Evolutionary conservation across 2,113 vertebrate genomes (phyloP).

Genomic region (Psittacula cyanocephala): DNA sequence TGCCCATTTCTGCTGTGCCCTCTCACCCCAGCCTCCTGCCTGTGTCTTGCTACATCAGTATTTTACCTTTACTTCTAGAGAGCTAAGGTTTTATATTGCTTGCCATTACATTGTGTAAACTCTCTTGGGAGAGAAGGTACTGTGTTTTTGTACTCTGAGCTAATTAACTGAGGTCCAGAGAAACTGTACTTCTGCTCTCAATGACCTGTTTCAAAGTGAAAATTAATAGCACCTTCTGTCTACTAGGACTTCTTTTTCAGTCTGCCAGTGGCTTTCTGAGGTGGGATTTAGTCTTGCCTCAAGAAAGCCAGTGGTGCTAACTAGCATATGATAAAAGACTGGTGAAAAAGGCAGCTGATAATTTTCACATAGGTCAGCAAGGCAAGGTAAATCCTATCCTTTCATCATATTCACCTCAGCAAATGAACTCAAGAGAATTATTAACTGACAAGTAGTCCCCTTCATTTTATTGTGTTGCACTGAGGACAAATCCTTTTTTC

Average conservation of each 20-base stretch:
- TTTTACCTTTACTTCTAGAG: neutral
- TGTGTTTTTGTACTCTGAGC: neutral
- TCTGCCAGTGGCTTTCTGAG: neutral
- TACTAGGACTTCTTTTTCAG: neutral
- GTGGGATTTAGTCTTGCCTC: neutral
- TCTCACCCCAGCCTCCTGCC: neutral
- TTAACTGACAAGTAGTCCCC: neutral
- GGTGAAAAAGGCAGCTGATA: neutral
- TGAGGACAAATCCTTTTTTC: neutral
- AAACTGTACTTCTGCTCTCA: neutral
- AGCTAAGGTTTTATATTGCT: too few relatives aligned
- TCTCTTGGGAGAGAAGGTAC: neutral
- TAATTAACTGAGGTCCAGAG: neutral
- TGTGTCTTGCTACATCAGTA: neutral
- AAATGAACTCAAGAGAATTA: neutral
- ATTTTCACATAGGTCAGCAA: neutral
- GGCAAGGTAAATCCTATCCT: neutral
- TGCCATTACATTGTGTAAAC: rapidly evolving
- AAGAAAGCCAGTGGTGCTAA: neutral
- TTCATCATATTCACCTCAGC: neutral
- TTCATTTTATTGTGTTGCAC: neutral
- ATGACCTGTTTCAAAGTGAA: neutral
- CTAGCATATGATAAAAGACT: neutral
- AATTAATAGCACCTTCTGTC: neutral
- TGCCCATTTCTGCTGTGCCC: neutral